Conservation (phyloP, 2,888 invertebrate genomes). For the Dryobota labecula region DNA sequence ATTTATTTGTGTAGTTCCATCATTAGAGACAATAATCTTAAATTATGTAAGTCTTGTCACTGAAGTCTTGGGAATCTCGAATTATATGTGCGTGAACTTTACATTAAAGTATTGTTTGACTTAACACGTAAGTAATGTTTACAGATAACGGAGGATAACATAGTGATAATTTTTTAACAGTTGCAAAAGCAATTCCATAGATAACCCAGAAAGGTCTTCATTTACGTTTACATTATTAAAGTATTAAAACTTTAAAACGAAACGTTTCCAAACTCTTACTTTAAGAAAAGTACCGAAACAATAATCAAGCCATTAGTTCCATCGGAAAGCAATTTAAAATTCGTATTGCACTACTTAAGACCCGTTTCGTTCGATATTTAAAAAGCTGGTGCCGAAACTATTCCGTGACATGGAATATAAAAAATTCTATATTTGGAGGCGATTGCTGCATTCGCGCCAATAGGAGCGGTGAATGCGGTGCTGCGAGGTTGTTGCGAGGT, state of each 20-base stretch:
- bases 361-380: conserved; percentile 68
- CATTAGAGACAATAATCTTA: conserved; percentile 56
- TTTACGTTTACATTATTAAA: conserved; percentile 22
- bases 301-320: conserved; percentile 65
- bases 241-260: conserved; percentile 40
- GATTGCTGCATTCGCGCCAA: conserved; percentile 85
- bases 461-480: conserved; percentile 85
- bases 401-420: conserved; percentile 79
- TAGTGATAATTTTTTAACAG: conserved; percentile 30
- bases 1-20: conserved; percentile 57
- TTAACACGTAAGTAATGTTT: conserved; percentile 45
- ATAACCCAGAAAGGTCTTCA: conserved; percentile 37
- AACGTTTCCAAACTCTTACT: conserved; percentile 53
- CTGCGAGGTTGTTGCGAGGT: conserved; percentile 85
- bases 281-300: conserved; percentile 61
- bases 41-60: conserved; percentile 59
- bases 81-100: conserved; percentile 29
- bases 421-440: conserved; percentile 85
- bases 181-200: conserved; percentile 37
- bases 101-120: conserved; percentile 40
- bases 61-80: conserved; percentile 42
- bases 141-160: conserved; percentile 26
- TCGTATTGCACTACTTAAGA: conserved; percentile 74
- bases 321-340: conserved; percentile 70
- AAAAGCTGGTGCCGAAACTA: conserved; percentile 68